These are phyloP conservation scores for Euzetes globulus DNA, from an alignment of 2,888 invertebrate genomes.

Conservation along the genomic window DNA sequence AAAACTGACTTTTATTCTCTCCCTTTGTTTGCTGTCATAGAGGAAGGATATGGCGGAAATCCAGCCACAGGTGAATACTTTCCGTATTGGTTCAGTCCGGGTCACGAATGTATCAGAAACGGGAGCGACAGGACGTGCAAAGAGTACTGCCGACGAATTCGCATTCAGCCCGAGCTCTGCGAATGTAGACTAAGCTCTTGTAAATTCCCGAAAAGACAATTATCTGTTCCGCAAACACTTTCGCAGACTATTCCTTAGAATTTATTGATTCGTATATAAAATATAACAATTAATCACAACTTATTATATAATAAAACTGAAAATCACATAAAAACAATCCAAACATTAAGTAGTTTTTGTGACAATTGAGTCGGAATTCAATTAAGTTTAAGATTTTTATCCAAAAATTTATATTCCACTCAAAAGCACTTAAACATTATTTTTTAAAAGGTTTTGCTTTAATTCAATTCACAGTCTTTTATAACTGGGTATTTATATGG, in stretches of 20 bases:
- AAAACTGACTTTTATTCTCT: background rate
- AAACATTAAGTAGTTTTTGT: background rate
- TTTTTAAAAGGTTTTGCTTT: background rate
- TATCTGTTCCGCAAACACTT: constrained; percentile 29
- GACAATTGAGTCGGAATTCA: background rate
- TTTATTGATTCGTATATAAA: background rate
- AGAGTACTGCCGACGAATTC: constrained; percentile 34
- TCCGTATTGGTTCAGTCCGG: constrained; percentile 35
- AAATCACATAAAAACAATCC: no score
- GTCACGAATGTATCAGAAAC: constrained; percentile 35
- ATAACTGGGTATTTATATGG: background rate
- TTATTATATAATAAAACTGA: background rate
- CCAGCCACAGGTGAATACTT: constrained; percentile 36
- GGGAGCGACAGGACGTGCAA: constrained; percentile 33
- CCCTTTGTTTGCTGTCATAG: background rate
- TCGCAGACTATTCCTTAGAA: background rate
- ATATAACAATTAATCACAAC: background rate
- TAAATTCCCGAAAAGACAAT: constrained; percentile 33
- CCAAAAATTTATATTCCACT: background rate
- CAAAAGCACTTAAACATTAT: background rate
- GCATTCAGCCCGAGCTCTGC: constrained; percentile 25
- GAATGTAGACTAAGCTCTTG: constrained; percentile 35
- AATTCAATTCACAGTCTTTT: background rate
- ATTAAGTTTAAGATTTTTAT: background rate
- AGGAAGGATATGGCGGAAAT: constrained; percentile 34